These are phyloP conservation scores for Vollenhovia emeryi DNA, from an alignment of 1,140 invertebrate species.

Conservation along the genomic window DNA sequence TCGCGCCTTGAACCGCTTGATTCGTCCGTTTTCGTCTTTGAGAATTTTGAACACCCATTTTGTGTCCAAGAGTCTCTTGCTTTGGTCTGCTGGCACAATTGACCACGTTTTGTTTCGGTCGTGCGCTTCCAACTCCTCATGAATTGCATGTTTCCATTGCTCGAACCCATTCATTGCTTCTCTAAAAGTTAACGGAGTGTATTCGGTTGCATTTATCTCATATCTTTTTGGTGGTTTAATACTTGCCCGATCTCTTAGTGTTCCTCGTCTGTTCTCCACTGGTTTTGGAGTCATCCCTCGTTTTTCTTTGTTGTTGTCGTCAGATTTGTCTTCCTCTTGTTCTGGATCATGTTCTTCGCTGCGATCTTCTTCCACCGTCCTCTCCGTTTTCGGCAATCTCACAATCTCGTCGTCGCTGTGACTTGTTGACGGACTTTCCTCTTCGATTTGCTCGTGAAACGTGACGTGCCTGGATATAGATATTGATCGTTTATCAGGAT, in stretches of 20 bases:
- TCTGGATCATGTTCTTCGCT: background rate
- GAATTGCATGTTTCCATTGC: conserved; percentile 67
- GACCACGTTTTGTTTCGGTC: conserved; percentile 70
- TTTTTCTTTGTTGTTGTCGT: background rate
- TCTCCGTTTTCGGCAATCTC: background rate
- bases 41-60: conserved; percentile 81
- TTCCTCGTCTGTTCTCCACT: background rate
- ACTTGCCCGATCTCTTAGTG: background rate
- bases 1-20: conserved; percentile 37
- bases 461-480: background rate
- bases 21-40: conserved; percentile 36
- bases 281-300: background rate
- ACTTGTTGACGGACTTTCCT: background rate
- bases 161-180: conserved; percentile 61
- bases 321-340: background rate
- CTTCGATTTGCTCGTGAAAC: conserved; percentile 7
- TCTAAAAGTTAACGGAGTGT: conserved; percentile 45
- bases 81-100: conserved; percentile 66
- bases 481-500: background rate
- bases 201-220: conserved; percentile 3
- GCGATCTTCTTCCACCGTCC: background rate
- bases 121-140: conserved; percentile 68
- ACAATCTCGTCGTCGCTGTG: background rate
- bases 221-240: conserved; percentile 21
- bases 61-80: conserved; percentile 74